Percentiles rank a stretch among this genome's conserved stretches.
Evolutionary conservation across 2,113 vertebrate species (phyloP).

Genomic region (Alexandromys fortis): DNA sequence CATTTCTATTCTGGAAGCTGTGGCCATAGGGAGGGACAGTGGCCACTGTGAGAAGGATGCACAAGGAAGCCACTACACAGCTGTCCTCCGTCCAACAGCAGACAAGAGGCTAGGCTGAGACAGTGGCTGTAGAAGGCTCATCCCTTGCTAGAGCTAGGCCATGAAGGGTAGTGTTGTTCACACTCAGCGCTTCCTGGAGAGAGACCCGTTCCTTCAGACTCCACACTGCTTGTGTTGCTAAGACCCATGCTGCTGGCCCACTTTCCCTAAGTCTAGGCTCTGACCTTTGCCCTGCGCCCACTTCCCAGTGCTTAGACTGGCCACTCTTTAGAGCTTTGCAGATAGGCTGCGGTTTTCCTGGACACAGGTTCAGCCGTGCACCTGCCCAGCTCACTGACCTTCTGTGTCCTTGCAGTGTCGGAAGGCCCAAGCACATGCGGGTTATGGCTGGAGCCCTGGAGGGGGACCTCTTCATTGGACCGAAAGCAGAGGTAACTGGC

Average conservation of each 20-base stretch:
- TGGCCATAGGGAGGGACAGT: neutral
- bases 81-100: neutral
- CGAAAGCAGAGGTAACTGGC: slow-evolving; percentile 92
- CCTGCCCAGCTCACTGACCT: neutral
- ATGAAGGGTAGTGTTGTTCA: neutral
- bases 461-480: slow-evolving; percentile 94
- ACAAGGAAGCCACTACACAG: neutral
- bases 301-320: neutral
- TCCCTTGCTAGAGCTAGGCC: slow-evolving; percentile 32
- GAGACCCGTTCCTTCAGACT: neutral
- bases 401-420: slow-evolving; percentile 86
- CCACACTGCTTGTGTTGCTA: neutral
- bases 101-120: neutral
- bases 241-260: neutral
- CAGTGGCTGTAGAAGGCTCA: neutral
- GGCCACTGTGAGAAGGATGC: neutral
- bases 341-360: neutral
- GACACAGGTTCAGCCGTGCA: neutral
- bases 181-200: neutral
- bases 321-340: neutral
- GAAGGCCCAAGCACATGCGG: slow-evolving; percentile 93
- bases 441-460: slow-evolving; percentile 95
- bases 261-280: neutral
- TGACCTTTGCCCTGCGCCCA: neutral
- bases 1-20: neutral